These are phyloP conservation scores for Phalacrocorax brasilianus DNA, from an alignment of 2,113 vertebrate species.

Conservation along the genomic window DNA sequence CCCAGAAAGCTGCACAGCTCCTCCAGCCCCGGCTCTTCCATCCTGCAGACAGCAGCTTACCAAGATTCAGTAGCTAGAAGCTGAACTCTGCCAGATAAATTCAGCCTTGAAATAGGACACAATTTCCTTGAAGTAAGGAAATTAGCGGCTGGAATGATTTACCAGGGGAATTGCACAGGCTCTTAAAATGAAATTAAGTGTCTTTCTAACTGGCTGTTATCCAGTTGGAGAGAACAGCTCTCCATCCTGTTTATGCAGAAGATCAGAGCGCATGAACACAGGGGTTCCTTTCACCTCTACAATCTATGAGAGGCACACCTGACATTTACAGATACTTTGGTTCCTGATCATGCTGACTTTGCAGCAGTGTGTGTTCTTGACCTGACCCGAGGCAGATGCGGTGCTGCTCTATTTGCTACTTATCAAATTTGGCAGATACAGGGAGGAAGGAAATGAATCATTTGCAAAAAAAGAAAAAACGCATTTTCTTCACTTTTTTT, in stretches of 20 bases:
- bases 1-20: neutral
- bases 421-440: neutral
- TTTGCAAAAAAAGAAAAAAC: neutral
- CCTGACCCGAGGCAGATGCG: rapidly evolving
- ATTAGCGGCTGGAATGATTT: constrained; percentile 30
- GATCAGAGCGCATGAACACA: neutral
- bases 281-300: neutral
- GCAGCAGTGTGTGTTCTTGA: neutral
- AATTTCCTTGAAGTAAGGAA: constrained; percentile 28
- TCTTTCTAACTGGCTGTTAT: neutral
- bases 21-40: neutral
- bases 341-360: neutral
- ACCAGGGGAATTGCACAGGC: neutral
- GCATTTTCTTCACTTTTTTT: neutral
- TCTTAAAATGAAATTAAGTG: constrained; percentile 34
- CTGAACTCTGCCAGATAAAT: neutral
- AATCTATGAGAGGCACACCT: neutral
- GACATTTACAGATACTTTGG: neutral
- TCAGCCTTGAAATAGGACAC: neutral
- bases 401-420: neutral
- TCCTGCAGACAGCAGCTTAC: neutral
- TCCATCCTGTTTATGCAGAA: neutral
- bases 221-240: neutral
- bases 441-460: neutral
- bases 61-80: neutral